Conservation (phyloP, 2,888 invertebrate species). For the Himalopsyche kuldschensis region DNA sequence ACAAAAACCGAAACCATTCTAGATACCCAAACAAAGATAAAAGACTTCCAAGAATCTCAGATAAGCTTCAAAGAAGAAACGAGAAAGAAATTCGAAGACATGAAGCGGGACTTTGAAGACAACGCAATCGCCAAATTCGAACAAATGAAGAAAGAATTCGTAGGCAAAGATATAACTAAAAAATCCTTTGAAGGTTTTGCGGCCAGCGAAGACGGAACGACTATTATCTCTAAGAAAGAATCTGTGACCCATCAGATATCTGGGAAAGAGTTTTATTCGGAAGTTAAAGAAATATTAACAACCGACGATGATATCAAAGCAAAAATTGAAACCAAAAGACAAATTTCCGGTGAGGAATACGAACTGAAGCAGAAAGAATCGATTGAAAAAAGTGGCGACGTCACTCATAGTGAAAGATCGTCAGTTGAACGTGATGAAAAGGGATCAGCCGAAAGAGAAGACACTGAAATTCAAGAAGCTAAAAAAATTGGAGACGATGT, state of each 20-base stretch:
- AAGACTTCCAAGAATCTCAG: conserved; percentile 27
- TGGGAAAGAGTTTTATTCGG: conserved; percentile 56
- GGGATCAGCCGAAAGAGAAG: conserved; percentile 55
- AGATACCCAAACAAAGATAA: conserved; percentile 37
- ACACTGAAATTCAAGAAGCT: conserved; percentile 55
- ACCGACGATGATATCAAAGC: conserved; percentile 56
- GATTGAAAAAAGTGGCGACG: conserved; percentile 53
- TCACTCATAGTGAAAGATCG: conserved; percentile 57
- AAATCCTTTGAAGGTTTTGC: conserved; percentile 16
- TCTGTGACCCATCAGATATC: conserved; percentile 57
- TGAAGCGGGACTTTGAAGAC: conserved; percentile 37
- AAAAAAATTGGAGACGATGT: conserved; percentile 38
- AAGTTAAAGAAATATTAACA: conserved; percentile 56
- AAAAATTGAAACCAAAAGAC: conserved; percentile 53
- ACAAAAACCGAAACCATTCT: conserved; percentile 9
- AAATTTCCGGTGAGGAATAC: conserved; percentile 56
- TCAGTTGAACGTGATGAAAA: conserved; percentile 59
- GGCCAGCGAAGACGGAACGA: conserved; percentile 41
- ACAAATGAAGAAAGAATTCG: conserved; percentile 37
- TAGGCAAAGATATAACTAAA: conserved; percentile 21
- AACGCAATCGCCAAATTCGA: conserved; percentile 33
- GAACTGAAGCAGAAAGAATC: conserved; percentile 56
- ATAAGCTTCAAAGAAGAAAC: conserved; percentile 37
- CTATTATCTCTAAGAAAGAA: conserved; percentile 58
- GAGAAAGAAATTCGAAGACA: conserved; percentile 36